Base-by-base conservation (phyloP, 2,113 vertebrate genomes). In the Anguilla japonica region DNA sequence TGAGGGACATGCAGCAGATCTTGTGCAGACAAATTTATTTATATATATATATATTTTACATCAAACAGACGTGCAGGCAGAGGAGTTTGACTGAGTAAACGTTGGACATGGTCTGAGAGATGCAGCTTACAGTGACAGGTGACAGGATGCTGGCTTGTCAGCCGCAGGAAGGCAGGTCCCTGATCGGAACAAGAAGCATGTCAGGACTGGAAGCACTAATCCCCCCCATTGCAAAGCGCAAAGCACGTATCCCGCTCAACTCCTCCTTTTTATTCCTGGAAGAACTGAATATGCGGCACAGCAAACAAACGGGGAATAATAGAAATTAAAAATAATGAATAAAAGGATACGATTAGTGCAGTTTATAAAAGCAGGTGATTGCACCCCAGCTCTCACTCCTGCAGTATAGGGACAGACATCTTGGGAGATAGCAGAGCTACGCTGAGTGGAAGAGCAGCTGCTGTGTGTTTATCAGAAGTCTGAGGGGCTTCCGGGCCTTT, bases 391-490 rank as follows among this genome's bases (percentile, higher is more conserved):
- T 15, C 15, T 60, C 60, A 22, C 20, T 26, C 18, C 14, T 26
- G 41, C 80, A 26, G 56, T 11, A 29, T 29, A 18, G 83, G 85
- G 84, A 92, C 90, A 90, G 90, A 91, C 90, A 90, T 34, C 79
- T 26, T 87, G 89, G 50, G 56, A 56, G 56, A 80, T 43, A 82
- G 79, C 87, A 82, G 63, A 20, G 63, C 63, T 20, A 9, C 1
- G 26, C 0, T 86, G 43, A 82, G 87, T 88, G 91, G 89, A 89
- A 53, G 57, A 78, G 11, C 88, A 90, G 88, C 91, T 93, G 90
- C 90, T 91, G 92, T 83, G 84, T 89, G 63, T 82, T 91, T 88
- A 90, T 92, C 90, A 90, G 89, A 41, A 88, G 90, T 85, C 83
- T 91, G 87, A 75, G 84, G 87, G 60, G 57, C 5, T 90, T 91